Evolutionary conservation across 1,140 invertebrate genomes (phyloP), one percentile per base, ranked within the genome.

Genomic region (Gryon sp.): DNA sequence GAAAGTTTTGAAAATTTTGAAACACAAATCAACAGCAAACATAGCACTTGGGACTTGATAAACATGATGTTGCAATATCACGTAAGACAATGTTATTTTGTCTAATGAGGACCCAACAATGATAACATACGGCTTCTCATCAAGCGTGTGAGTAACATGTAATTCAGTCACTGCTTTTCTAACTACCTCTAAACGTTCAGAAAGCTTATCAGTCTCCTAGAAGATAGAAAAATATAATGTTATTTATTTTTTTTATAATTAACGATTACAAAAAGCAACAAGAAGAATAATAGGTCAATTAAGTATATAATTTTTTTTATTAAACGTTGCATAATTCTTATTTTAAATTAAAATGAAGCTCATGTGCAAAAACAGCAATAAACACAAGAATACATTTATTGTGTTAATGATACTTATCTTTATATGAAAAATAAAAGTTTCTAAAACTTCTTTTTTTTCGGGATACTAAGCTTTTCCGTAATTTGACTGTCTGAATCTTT

Each of bases 1-100:
- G 14, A 69, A 59, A 24, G 45, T 50, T 59, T 69, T 69, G 0
- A 34, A 11, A 14, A 7, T 22, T 50, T 69, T 7, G 15, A 69
- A 69, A 18, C 52, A 57, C 4, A 57, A 22, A 41, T 69, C 53
- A 0, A 69, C 43, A 1, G 53, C 65, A 15, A 22, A 34, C 18
- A 24, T n/a, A 9, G 43, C 0, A 8, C n/a, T 38, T 12, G 32
- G 20, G 20, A 68, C 40, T 57, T 68, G 40, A 46, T 48, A 68
- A 12, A 4, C 5, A 55, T 68, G 34, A n/a, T 50, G 0, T 1
- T n/a, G 14, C 11, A 62, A 0, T 14, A 48, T 28, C n/a, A 62
- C 45, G 18, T 36, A 60, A 0, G 18, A 43, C 2, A 40, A 30
- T 1, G 40, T 30, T 2, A 59, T 43, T 32, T 32, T 30, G 5